Evolutionary conservation across 2,888 invertebrate genomes (phyloP), one percentile per base, ranked within the genome.

Genomic region (Athalia circularis): DNA sequence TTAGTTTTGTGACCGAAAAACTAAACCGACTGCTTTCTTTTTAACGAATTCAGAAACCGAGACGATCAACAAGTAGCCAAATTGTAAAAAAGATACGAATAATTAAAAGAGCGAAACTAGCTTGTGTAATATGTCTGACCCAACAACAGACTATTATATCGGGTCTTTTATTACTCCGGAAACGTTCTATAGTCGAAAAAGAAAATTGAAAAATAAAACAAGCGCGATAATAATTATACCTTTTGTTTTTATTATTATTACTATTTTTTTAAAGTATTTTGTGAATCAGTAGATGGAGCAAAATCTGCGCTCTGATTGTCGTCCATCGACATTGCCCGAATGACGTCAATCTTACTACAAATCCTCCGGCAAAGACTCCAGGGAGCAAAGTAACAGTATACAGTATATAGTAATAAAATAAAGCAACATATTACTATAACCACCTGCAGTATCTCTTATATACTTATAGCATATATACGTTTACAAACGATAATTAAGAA

Each of bases 381-480:
- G 29, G 59, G 8, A 72, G 59, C 52, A 72, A 72, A 72, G 72
- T 47, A 72, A 72, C 72, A 72, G 72, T 72, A 72, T 54, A 68
- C 52, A 6, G 29, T 11, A n/a, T n/a, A n/a, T n/a, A 57, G 47
- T 72, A 72, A 43, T 13, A 57, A 15, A 15, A 50, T 67, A 5
- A n/a, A 43, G 54, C 29, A 29, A 29, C 29, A 29, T 29, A 2
- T 29, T 29, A 29, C 29, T 29, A 29, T 29, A 29, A 29, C 29
- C 29, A 29, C 29, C 29, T 29, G 29, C 29, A 29, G 29, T 29
- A 29, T 29, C 29, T 29, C 29, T 29, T 29, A 29, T 29, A 29
- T 29, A 29, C 29, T 29, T 29, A 29, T 29, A 2, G 29, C 29
- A 29, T 29, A 29, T 29, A 29, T 29, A 29, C 29, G 29, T 29